Base-by-base conservation (phyloP, 2,888 invertebrate species). In the Cheilosia urbana region DNA sequence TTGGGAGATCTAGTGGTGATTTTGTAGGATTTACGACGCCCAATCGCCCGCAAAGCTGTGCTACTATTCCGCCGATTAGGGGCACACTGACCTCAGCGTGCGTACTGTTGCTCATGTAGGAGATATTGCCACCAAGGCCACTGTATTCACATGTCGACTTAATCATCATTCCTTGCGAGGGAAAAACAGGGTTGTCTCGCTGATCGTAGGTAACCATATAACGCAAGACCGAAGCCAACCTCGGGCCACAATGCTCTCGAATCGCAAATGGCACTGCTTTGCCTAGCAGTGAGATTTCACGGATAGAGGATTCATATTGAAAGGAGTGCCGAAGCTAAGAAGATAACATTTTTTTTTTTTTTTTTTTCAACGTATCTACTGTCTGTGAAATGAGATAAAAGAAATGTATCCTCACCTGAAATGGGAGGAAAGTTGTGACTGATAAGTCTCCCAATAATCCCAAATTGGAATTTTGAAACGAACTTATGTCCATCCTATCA, bases 61-160 rank as follows among this genome's bases (percentile, higher is more conserved):
- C 90, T 34, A 92, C 91, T n/a, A 92, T 66, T 0, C 91, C 91
- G 2, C 88, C 93, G 77, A 94, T 92, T 0, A 96, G 91, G 0
- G 95, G 94, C 89, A 95, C 93, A 91, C 96, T 96, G 21, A 94
- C 92, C 92, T 97, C 96, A 21, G 95, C 91, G 88, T 95, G 94
- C 9, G 96, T 90, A 88, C 97, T 97, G 88, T 96, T 96, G 93
- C 97, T 97, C 34, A 97, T 90, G 91, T 97, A 98, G 17, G 96
- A 96, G n/a, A 98, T 95, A 90, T 98, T 96, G 2, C 99, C 99
- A 11, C 98, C 98, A 6, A 98, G 91, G 4, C 93, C 95, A 30
- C 98, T 97, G 89, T 97, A 93, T 92, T 99, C 99, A 89, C 96
- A 95, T 5, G 94, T 94, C 81, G 96, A 93, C 92, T 96, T 95